phyloP scores from a whole-genome alignment of 2,888 invertebrate genomes.

The Thyatira batis region DNA sequence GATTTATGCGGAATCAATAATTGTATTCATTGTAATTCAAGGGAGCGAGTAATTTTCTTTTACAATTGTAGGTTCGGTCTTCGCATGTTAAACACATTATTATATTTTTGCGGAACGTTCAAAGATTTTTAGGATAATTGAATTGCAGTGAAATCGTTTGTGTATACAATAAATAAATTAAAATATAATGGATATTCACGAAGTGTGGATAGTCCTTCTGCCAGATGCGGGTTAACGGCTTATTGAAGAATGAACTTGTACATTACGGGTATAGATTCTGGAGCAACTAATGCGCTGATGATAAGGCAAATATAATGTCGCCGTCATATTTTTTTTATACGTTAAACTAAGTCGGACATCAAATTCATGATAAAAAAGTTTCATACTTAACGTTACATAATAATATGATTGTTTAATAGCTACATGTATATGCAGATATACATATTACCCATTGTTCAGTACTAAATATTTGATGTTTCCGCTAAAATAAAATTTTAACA shows the following conservation, averaged over 20 bases:
- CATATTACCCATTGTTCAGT: too few relatives aligned
- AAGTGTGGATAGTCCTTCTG: background rate
- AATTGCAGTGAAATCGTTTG: background rate
- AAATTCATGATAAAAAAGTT: too few relatives aligned
- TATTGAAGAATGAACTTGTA: background rate
- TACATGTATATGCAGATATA: too few relatives aligned
- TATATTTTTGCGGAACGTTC: slow-evolving; percentile 26
- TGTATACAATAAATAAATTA: background rate
- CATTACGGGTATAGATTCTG: too few relatives aligned
- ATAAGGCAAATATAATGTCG: background rate
- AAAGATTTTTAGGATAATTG: slow-evolving; percentile 8
- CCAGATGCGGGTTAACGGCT: background rate
- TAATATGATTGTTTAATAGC: too few relatives aligned
- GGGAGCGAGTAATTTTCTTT: slow-evolving; percentile 47
- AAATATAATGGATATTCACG: background rate
- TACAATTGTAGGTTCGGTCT: slow-evolving; percentile 23
- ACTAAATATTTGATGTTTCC: background rate
- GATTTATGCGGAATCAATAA: slow-evolving; percentile 47
- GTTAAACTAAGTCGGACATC: too few relatives aligned
- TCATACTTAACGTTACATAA: too few relatives aligned
- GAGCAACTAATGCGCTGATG: background rate
- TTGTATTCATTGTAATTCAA: slow-evolving; percentile 48
- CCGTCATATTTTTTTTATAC: too few relatives aligned
- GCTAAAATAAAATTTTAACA: slow-evolving; percentile 33
- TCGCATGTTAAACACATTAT: slow-evolving; percentile 27